Evolutionary conservation across 1,140 invertebrate genomes (phyloP).

Genomic region (Aporrectodea caliginosa): DNA sequence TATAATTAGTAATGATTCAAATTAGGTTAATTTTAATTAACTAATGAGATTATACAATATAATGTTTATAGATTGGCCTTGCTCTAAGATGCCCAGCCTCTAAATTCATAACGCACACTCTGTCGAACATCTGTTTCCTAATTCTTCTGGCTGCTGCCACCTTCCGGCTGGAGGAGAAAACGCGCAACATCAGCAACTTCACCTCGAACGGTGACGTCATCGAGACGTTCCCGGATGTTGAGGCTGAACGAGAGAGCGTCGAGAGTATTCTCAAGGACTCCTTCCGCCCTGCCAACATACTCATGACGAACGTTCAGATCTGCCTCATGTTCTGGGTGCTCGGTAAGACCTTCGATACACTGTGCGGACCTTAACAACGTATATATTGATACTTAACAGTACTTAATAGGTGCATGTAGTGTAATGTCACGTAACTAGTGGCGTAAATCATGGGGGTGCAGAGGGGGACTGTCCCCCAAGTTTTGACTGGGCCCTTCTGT

Average conservation of each 20-base stretch:
- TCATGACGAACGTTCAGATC: slow-evolving; percentile 53
- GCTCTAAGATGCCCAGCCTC: slow-evolving; percentile 48
- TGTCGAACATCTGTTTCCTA: slow-evolving; percentile 53
- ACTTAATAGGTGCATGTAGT: no score
- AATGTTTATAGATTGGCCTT: slow-evolving; percentile 41
- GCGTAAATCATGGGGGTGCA: no score
- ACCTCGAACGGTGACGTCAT: slow-evolving; percentile 45
- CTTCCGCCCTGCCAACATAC: slow-evolving; percentile 48
- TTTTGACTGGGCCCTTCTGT: no score
- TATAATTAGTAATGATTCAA: no score
- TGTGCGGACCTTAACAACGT: no score
- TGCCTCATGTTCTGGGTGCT: slow-evolving; percentile 56
- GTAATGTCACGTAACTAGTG: no score
- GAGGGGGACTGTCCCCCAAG: no score
- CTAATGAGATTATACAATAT: no score
- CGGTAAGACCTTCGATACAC: slow-evolving; percentile 38
- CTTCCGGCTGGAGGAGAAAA: slow-evolving; percentile 50
- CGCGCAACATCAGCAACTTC: slow-evolving; percentile 36
- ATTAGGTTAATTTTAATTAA: no score
- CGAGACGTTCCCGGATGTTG: slow-evolving; percentile 37
- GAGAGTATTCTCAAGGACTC: slow-evolving; percentile 50
- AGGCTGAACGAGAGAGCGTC: slow-evolving; percentile 45
- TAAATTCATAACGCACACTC: slow-evolving; percentile 49
- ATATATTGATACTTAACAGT: no score
- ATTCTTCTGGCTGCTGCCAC: slow-evolving; percentile 52